phyloP scores from a whole-genome alignment of 2,113 vertebrate genomes.

The Bos indicus region DNA sequence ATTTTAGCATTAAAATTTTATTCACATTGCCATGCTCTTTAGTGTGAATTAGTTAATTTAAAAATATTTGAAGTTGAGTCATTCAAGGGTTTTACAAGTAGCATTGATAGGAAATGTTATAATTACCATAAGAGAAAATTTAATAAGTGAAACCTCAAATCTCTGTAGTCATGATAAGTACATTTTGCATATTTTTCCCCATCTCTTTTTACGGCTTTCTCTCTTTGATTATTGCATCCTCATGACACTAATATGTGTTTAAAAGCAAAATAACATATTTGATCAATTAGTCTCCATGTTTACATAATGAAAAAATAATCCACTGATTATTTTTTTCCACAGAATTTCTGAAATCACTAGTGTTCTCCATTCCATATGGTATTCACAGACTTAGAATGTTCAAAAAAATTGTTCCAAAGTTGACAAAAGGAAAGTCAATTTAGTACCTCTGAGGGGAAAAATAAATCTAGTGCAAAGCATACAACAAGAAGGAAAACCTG shows the following conservation, averaged over 20 bases:
- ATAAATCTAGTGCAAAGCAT: conserved; percentile 33
- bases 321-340: neutral
- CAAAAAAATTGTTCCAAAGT: neutral
- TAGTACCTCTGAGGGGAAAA: neutral
- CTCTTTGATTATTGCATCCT: neutral
- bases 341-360: neutral
- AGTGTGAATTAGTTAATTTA: neutral
- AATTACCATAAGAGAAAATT: neutral
- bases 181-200: neutral
- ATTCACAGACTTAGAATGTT: neutral
- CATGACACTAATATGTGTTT: neutral
- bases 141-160: neutral
- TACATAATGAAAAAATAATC: neutral
- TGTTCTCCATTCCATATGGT: neutral
- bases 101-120: neutral
- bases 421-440: conserved; percentile 39
- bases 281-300: neutral
- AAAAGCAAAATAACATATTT: conserved; percentile 27
- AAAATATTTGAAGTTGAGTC: neutral
- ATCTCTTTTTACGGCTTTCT: neutral
- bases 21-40: neutral
- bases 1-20: neutral
- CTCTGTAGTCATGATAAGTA: neutral
- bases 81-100: neutral
- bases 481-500: conserved; percentile 23